A percentile compares a stretch with the other conserved stretches of the same genome.
Conservation (phyloP, 2,888 invertebrate species). For the Lycophotia porphyrea region DNA sequence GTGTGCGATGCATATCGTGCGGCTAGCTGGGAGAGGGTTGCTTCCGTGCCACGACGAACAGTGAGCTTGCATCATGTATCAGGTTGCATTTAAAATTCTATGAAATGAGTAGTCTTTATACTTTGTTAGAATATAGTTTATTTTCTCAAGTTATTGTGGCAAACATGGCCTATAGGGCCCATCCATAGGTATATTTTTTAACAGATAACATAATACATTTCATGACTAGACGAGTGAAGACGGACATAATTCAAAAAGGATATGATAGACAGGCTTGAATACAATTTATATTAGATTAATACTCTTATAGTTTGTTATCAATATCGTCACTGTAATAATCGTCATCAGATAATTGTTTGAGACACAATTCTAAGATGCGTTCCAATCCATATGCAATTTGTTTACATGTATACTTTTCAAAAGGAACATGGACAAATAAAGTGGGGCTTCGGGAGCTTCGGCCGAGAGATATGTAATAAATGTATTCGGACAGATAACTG, state of each 20-base stretch:
- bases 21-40: too few relatives aligned
- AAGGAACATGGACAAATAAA: constrained; percentile 95
- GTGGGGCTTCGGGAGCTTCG: constrained; percentile 73
- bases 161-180: too few relatives aligned
- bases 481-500: neutral
- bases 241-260: too few relatives aligned
- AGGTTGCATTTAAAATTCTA: neutral
- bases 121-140: neutral
- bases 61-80: neutral
- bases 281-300: too few relatives aligned
- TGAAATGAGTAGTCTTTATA: neutral
- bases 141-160: neutral
- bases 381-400: constrained; percentile 86
- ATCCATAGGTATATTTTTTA: too few relatives aligned
- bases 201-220: too few relatives aligned
- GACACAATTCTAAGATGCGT: constrained; percentile 47
- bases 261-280: too few relatives aligned
- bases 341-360: constrained; percentile 12
- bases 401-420: constrained; percentile 82
- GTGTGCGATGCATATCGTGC: too few relatives aligned
- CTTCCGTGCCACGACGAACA: too few relatives aligned
- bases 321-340: neutral
- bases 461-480: neutral
- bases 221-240: too few relatives aligned
- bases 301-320: too few relatives aligned